A percentile compares a stretch with the other conserved stretches of the same genome.
Conservation (phyloP, 2,113 vertebrate species). For the Peromyscus californicus region DNA sequence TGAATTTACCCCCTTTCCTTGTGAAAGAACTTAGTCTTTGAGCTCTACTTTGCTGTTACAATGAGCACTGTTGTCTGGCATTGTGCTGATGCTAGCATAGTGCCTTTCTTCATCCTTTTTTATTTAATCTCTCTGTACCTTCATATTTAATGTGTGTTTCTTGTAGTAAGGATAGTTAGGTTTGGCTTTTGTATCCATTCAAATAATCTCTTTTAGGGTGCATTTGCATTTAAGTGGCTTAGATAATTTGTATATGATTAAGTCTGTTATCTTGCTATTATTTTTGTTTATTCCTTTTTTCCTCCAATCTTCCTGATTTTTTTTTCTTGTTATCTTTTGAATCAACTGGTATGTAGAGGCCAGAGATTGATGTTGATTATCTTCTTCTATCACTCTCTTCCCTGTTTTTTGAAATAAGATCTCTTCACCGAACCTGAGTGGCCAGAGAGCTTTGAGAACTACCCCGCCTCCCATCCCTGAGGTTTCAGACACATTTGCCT, state of each 20-base stretch:
- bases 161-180: not conserved
- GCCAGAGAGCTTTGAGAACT: not conserved
- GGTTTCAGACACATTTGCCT: not conserved
- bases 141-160: slow-evolving; percentile 37
- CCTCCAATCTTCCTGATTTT: not conserved
- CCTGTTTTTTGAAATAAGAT: not conserved
- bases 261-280: not conserved
- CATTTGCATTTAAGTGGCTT: not conserved
- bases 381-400: no score
- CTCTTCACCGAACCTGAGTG: not conserved
- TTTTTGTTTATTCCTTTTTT: slow-evolving; percentile 24
- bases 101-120: slow-evolving; percentile 27
- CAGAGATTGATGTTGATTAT: not conserved
- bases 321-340: not conserved
- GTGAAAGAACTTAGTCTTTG: slow-evolving; percentile 41
- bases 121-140: not conserved
- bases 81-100: not conserved
- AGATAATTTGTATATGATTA: not conserved
- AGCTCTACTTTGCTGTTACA: slow-evolving; percentile 1
- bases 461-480: no score
- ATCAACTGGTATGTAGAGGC: not conserved
- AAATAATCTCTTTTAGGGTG: slow-evolving; percentile 16
- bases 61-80: not conserved
- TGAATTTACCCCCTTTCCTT: slow-evolving; percentile 10
- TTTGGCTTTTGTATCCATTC: not conserved